Evolutionary conservation across 1,140 invertebrate species (phyloP).

Genomic region (Tetramorium parvispinum): DNA sequence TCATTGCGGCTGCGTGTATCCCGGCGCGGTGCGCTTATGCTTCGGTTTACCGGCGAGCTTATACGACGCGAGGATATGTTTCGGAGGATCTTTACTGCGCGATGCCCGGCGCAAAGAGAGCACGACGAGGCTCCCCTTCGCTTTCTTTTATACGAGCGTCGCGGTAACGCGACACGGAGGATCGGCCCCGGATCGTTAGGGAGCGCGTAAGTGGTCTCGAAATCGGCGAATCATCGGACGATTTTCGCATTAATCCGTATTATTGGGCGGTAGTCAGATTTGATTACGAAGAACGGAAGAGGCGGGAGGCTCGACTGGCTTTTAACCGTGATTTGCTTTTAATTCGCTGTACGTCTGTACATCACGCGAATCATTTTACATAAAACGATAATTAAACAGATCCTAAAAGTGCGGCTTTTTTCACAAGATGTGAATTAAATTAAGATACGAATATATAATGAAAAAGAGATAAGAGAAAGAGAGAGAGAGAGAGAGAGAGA

Average conservation of each 20-base stretch:
- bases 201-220: conserved; percentile 65
- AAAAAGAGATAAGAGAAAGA: background rate
- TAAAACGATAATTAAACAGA: background rate
- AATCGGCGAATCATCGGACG: conserved; percentile 67
- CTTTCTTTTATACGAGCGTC: conserved; percentile 39
- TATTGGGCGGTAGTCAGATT: conserved; percentile 71
- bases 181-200: conserved; percentile 67
- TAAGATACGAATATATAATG: background rate
- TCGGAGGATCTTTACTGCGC: conserved; percentile 72
- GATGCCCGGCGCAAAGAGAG: conserved; percentile 63
- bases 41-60: conserved; percentile 46
- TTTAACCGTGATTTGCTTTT: conserved; percentile 28
- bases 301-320: background rate
- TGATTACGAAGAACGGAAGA: conserved; percentile 58
- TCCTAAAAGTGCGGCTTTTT: background rate
- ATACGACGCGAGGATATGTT: conserved; percentile 76
- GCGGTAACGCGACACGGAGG: conserved; percentile 44
- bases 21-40: conserved; percentile 42
- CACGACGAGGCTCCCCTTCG: conserved; percentile 52
- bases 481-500: too few species aligned
- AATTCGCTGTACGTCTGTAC: background rate
- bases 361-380: background rate
- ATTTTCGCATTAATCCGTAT: conserved; percentile 71
- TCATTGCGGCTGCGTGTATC: conserved; percentile 53
- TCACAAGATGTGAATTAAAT: background rate